These are phyloP conservation scores for Tragelaphus imberbis DNA, from an alignment of 2,113 vertebrate species.

Conservation along the genomic window DNA sequence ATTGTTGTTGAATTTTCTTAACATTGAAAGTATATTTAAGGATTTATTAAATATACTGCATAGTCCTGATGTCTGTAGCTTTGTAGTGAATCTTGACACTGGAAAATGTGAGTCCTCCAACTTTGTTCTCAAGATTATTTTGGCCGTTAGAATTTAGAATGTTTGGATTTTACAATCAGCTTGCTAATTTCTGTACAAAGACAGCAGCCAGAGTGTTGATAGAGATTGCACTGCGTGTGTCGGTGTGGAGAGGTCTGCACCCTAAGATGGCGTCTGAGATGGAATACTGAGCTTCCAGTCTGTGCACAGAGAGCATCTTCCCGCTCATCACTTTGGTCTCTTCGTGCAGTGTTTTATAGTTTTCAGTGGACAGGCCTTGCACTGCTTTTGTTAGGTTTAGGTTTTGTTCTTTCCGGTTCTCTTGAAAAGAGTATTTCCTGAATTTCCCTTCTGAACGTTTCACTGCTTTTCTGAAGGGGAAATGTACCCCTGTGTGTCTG, in stretches of 20 bases:
- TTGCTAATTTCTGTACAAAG: neutral
- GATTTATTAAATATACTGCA: neutral
- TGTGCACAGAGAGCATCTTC: neutral
- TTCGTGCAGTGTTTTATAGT: neutral
- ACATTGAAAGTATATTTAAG: neutral
- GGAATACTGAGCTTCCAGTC: neutral
- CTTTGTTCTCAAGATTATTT: neutral
- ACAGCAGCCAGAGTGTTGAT: neutral
- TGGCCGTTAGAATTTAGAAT: neutral
- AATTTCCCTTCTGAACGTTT: neutral
- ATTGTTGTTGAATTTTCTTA: neutral
- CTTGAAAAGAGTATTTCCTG: neutral
- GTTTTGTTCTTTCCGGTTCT: neutral
- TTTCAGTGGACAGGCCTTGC: neutral
- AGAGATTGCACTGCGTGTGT: too few species aligned
- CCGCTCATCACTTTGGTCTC: too few species aligned
- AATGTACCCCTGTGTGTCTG: neutral
- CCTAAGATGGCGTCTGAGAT: neutral
- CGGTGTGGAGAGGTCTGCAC: neutral
- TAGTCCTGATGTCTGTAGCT: neutral
- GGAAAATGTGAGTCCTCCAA: neutral
- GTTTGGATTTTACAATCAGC: neutral
- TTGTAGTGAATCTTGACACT: neutral
- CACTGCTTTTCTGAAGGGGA: neutral
- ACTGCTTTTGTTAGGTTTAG: neutral